Evolutionary conservation across 23 tunicate genomes (phyloP).

Genomic region (Clavelina lepadiformis): DNA sequence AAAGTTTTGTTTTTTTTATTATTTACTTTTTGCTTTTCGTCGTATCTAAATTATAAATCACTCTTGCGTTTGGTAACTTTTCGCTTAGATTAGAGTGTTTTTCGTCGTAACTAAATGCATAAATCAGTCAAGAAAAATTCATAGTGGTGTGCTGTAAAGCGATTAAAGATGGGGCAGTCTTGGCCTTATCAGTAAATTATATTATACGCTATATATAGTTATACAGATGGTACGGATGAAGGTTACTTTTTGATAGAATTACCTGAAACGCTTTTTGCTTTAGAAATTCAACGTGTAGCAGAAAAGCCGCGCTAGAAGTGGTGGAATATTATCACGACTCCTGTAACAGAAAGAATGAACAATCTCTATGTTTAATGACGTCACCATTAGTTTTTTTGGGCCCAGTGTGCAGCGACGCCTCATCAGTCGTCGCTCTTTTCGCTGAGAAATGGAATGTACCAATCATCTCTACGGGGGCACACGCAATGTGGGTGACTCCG

Average conservation of each 20-base stretch:
- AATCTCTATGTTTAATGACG: constrained; percentile 20
- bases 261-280: background rate
- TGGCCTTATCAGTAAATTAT: too few relatives aligned
- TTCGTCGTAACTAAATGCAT: too few relatives aligned
- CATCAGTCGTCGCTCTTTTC: constrained; percentile 44
- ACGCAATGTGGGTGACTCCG: constrained; percentile 33
- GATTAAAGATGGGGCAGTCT: too few relatives aligned
- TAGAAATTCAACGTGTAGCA: constrained; percentile 53
- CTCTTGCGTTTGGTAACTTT: too few relatives aligned
- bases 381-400: constrained; percentile 62
- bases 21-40: background rate
- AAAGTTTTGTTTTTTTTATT: too few relatives aligned
- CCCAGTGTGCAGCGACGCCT: constrained; percentile 72
- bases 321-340: constrained; percentile 51
- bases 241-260: too few relatives aligned
- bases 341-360: background rate
- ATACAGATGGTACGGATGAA: too few relatives aligned
- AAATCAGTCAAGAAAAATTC: too few relatives aligned
- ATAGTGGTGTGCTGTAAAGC: too few relatives aligned
- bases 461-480: constrained; percentile 63
- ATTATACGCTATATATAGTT: too few relatives aligned
- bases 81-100: too few relatives aligned
- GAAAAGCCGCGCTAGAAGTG: constrained; percentile 30
- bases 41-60: background rate
- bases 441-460: constrained; percentile 80